phyloP scores from a whole-genome alignment of 35 echinoderm and acorn worm species.

The Hemicentrotus pulcherrimus region DNA sequence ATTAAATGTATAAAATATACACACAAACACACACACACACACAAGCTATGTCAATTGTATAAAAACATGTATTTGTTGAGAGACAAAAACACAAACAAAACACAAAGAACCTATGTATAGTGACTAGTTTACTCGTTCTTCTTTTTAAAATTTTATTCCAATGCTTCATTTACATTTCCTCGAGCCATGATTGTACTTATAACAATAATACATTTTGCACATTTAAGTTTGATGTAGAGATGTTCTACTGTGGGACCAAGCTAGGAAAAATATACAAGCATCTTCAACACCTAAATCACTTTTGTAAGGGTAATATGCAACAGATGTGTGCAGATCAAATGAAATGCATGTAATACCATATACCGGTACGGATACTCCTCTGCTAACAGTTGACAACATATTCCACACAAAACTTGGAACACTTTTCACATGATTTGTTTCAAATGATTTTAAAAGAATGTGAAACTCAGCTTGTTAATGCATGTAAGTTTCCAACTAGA shows the following conservation, averaged over 20 bases:
- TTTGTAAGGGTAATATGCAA: no score
- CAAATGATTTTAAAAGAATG: no score
- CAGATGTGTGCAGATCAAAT: no score
- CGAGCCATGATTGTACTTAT: neutral
- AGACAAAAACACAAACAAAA: neutral
- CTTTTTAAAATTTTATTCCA: neutral
- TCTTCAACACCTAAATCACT: neutral
- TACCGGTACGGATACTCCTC: neutral
- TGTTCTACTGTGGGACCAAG: neutral
- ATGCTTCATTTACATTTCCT: neutral
- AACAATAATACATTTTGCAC: neutral
- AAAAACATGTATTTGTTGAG: no score
- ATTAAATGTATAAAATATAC: no score
- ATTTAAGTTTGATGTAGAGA: neutral
- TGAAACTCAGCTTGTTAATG: no score
- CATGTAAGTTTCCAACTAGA: no score
- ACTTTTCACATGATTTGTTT: neutral
- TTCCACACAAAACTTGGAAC: neutral
- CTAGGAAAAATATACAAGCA: neutral
- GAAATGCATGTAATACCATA: neutral
- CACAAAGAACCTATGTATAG: neutral
- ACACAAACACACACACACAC: no score
- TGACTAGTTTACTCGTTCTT: neutral
- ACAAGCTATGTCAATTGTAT: no score
- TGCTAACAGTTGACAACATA: neutral